Evolutionary conservation across 1,140 invertebrate species (phyloP).

Genomic region (Halictus rubicundus): DNA sequence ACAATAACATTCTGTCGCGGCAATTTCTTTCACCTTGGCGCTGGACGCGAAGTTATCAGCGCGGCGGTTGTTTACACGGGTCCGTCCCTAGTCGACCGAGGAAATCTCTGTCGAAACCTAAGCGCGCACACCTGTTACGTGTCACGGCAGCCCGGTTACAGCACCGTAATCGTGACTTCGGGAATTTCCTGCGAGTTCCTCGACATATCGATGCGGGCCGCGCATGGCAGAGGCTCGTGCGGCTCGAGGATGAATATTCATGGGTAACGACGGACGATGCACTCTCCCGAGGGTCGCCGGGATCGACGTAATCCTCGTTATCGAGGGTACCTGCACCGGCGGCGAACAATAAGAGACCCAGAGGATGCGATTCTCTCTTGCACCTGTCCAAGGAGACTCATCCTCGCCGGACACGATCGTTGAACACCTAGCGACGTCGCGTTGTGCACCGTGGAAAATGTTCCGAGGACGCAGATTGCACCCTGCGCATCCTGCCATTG

Average conservation of each 20-base stretch:
- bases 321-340: not conserved
- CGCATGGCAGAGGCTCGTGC: no score
- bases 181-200: not conserved
- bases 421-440: not conserved
- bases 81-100: no score
- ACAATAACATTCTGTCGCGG: not conserved
- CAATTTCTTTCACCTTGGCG: not conserved
- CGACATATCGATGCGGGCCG: not conserved
- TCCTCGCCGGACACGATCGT: not conserved
- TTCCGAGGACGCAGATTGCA: conserved; percentile 31
- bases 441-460: conserved; percentile 37
- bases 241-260: conserved; percentile 1
- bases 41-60: not conserved
- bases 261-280: not conserved
- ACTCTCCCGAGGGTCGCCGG: not conserved
- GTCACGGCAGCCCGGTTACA: not conserved
- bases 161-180: not conserved
- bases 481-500: conserved; percentile 23
- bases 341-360: not conserved
- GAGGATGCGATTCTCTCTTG: not conserved
- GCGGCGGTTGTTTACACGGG: not conserved
- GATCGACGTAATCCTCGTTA: conserved; percentile 8
- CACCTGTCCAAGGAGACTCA: not conserved
- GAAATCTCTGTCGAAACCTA: not conserved
- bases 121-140: not conserved